Base-by-base conservation (phyloP, 2,797 vertebrate genomes). In the Pangasius djambal region DNA sequence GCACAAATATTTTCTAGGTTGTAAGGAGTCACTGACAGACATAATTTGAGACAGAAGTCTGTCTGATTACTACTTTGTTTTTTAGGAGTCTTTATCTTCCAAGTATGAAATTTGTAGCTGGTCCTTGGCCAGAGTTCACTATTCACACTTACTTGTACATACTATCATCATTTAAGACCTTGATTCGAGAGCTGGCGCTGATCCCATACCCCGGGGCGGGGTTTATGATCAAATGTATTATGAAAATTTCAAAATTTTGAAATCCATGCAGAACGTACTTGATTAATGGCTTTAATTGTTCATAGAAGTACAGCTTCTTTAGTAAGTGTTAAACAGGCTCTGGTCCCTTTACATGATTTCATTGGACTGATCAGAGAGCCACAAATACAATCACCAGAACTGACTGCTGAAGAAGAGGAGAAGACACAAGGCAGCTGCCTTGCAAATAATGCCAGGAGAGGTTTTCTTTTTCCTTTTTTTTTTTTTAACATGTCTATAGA, bases 201-300 rank as follows among this genome's bases (percentile, higher is more conserved):
- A 82, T 25, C 55, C 5, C 34, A 25, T 34, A 37, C 9, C 4
- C 40, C 40, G 6, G 40, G 40, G 40, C 40, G 40, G 40, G 40
- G 40, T 48, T 28, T n/a, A 50, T 72, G n/a, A 70, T 37, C 20
- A 77, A n/a, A 15, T 48, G 5, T 48, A 15, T 48, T 28, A 28
- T 77, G 40, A 48, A 55, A 72, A 74, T 40, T 34, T 25, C 22
- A n/a, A 15, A 78, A 50, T 50, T 40, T n/a, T n/a, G n/a, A n/a
- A n/a, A n/a, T n/a, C n/a, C 34, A 31, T 16, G 20, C 34, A 18
- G 31, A 75, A 44, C 12, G 8, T 86, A n/a, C 1, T 61, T 48
- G 70, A 86, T 75, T 25, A 86, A 86, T 52, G 52, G n/a, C 70
- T 75, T 86, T 86, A 59, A 74, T 74, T 55, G 34, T 59, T 75